These are phyloP conservation scores for Megaleporinus macrocephalus DNA, from an alignment of 2,113 vertebrate genomes.

Conservation along the genomic window DNA sequence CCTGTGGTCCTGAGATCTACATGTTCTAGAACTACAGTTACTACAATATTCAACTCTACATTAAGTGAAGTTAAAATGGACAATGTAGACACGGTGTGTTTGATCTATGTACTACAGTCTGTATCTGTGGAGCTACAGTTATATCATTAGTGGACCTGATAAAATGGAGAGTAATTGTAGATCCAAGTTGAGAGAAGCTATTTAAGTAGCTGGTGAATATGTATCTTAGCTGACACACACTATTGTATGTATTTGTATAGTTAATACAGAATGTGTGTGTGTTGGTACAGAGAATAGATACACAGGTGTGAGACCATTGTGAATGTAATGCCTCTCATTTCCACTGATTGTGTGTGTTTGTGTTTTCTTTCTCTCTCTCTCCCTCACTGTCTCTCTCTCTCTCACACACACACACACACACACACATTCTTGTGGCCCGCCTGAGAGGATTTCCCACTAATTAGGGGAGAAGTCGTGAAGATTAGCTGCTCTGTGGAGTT, in stretches of 20 bases:
- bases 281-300: background rate
- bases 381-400: background rate
- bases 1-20: too few species aligned
- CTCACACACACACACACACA: background rate
- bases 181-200: too few species aligned
- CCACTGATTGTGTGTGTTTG: conserved; percentile 19
- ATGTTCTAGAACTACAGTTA: too few species aligned
- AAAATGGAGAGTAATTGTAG: too few species aligned
- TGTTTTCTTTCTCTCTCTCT: background rate
- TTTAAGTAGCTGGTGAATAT: too few species aligned
- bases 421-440: background rate
- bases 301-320: conserved; percentile 24
- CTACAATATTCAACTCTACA: too few species aligned
- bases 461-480: background rate
- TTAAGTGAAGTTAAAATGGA: too few species aligned
- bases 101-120: too few species aligned
- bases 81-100: too few species aligned
- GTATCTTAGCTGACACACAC: too few species aligned
- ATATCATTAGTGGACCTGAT: too few species aligned
- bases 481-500: background rate
- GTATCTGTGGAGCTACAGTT: too few species aligned
- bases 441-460: conserved; percentile 10
- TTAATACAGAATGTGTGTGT: background rate
- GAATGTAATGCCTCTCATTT: conserved; percentile 7
- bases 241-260: background rate